Evolutionary conservation across 1,140 invertebrate species (phyloP).

Genomic region (Cydia splendana): DNA sequence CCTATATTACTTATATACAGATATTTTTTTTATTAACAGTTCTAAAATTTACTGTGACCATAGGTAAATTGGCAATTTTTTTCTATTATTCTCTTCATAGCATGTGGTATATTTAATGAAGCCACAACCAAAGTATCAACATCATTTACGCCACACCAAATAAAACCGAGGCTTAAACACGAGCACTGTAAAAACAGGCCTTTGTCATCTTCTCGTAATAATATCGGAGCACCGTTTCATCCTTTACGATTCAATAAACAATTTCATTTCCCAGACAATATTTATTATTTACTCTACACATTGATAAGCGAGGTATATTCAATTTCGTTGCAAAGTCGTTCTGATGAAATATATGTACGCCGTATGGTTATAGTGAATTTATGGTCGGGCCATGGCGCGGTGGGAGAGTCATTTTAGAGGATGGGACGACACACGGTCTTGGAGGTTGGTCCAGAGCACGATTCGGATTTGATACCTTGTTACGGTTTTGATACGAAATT

Average conservation of each 20-base stretch:
- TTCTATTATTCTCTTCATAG: neutral
- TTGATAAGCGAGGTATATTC: constrained; percentile 32
- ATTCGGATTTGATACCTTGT: no score
- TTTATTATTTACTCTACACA: constrained; percentile 28
- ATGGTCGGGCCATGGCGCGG: constrained; percentile 22
- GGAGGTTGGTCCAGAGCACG: neutral
- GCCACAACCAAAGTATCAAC: neutral
- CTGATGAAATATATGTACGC: constrained; percentile 30
- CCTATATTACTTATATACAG: no score
- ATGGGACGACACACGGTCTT: constrained; percentile 12
- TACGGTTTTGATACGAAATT: no score
- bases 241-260: constrained; percentile 32
- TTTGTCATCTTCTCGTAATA: constrained; percentile 6
- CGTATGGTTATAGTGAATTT: constrained; percentile 30
- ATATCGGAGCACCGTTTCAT: constrained; percentile 20
- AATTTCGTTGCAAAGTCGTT: constrained; percentile 34
- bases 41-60: no score
- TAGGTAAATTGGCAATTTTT: no score
- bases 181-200: constrained; percentile 9
- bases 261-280: constrained; percentile 31
- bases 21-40: no score
- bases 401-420: constrained; percentile 9
- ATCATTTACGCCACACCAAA: neutral
- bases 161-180: neutral
- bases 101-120: neutral